Evolutionary conservation across 2,888 invertebrate species (phyloP).

Genomic region (Rhagium mordax): DNA sequence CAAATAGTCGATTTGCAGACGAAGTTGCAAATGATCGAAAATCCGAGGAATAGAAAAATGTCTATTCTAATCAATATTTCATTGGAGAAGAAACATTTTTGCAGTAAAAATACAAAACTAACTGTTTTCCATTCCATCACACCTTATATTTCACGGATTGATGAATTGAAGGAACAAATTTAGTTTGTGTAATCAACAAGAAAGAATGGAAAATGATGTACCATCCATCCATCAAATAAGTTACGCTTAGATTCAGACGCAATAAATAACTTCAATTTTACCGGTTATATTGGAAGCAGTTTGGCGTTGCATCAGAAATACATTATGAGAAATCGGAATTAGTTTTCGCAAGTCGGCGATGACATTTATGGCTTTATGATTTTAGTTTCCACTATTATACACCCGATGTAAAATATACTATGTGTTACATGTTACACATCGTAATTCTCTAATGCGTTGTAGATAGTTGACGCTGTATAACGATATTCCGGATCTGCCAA

Average conservation of each 20-base stretch:
- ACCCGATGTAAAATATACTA: too few relatives aligned
- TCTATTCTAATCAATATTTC: too few relatives aligned
- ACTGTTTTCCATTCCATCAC: neutral
- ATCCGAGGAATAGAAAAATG: too few relatives aligned
- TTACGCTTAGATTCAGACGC: neutral
- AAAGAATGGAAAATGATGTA: neutral
- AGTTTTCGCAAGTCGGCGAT: neutral
- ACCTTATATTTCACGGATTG: neutral
- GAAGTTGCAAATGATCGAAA: too few relatives aligned
- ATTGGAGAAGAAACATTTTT: too few relatives aligned
- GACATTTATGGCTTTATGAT: neutral
- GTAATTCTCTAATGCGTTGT: too few relatives aligned
- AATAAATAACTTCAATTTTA: neutral
- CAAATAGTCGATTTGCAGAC: too few relatives aligned
- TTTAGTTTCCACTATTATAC: neutral
- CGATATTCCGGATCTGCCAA: too few relatives aligned
- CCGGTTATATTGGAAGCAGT: neutral
- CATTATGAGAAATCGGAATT: neutral
- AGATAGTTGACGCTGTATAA: too few relatives aligned
- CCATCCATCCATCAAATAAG: neutral
- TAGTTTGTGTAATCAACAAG: neutral
- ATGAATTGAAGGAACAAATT: neutral
- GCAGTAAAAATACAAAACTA: neutral
- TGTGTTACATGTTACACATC: too few relatives aligned
- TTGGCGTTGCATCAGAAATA: neutral